Evolutionary conservation across 2,888 invertebrate species (phyloP).

Genomic region (Pocota personata): DNA sequence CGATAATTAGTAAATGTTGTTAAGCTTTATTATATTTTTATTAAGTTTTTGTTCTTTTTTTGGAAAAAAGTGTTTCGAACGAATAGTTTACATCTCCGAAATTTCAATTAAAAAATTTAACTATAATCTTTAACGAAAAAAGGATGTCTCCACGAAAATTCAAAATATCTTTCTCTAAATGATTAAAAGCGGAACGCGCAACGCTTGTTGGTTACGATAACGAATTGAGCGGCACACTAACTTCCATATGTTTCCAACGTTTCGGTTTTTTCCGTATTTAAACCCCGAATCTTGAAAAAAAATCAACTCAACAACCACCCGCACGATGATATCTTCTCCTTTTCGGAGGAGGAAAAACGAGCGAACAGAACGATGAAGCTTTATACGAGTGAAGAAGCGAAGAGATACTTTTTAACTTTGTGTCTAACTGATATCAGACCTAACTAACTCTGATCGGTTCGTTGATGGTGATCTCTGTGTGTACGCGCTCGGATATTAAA

Average conservation of each 20-base stretch:
- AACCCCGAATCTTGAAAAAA: slow-evolving; percentile 69
- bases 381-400: slow-evolving; percentile 68
- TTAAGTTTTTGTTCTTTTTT: slow-evolving; percentile 19
- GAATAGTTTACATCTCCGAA: slow-evolving; percentile 71
- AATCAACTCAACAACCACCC: slow-evolving; percentile 68
- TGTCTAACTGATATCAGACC: slow-evolving; percentile 70
- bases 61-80: slow-evolving; percentile 39
- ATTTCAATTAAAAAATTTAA: slow-evolving; percentile 23
- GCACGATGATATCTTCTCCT: slow-evolving; percentile 73
- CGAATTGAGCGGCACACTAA: slow-evolving; percentile 70
- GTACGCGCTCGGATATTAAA: slow-evolving; percentile 70
- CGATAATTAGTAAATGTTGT: slow-evolving; percentile 28
- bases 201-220: slow-evolving; percentile 65
- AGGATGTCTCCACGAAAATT: slow-evolving; percentile 21
- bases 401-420: slow-evolving; percentile 60
- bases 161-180: not conserved
- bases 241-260: slow-evolving; percentile 68
- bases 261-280: slow-evolving; percentile 72
- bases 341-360: slow-evolving; percentile 61
- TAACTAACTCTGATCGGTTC: slow-evolving; percentile 65
- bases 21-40: not conserved
- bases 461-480: slow-evolving; percentile 46
- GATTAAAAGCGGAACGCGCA: slow-evolving; percentile 54
- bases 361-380: slow-evolving; percentile 67
- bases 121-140: not conserved